Evolutionary conservation across 53 echinoderm and acorn worm species (phyloP).

Genomic region (Astropecten irregularis): DNA sequence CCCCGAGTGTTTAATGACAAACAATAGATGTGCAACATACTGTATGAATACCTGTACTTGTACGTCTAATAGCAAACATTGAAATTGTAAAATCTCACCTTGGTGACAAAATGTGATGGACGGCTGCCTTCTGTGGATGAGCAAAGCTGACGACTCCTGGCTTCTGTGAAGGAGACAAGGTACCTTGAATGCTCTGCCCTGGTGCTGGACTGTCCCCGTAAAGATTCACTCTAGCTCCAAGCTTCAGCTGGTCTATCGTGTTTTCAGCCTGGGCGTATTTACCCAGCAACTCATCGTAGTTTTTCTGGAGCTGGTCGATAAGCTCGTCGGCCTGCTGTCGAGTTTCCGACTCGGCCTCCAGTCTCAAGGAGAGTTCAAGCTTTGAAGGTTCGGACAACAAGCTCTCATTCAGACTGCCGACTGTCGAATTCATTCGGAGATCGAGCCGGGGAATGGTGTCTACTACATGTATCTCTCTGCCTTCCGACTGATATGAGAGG

Average conservation of each 20-base stretch:
- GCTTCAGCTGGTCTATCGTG: constrained; percentile 86
- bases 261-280: constrained; percentile 92
- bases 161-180: constrained; percentile 23
- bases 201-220: constrained; percentile 58
- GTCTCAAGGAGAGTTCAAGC: constrained; percentile 21
- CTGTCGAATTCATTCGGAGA: constrained; percentile 16
- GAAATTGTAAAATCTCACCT: too few relatives aligned
- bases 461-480: too few relatives aligned
- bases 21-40: too few relatives aligned
- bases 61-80: too few relatives aligned
- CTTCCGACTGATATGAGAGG: not conserved
- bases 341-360: constrained; percentile 33
- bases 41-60: too few relatives aligned
- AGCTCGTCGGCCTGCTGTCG: constrained; percentile 68
- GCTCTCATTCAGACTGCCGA: constrained; percentile 6
- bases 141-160: constrained; percentile 38
- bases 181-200: constrained; percentile 35
- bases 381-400: constrained; percentile 15
- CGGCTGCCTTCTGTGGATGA: constrained; percentile 57
- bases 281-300: constrained; percentile 86
- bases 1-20: too few relatives aligned
- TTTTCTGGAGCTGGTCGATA: constrained; percentile 77
- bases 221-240: constrained; percentile 88
- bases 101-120: constrained; percentile 31
- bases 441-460: constrained; percentile 33